Conservation (phyloP, 2,888 invertebrate genomes). For the Mythimna ferrago region DNA sequence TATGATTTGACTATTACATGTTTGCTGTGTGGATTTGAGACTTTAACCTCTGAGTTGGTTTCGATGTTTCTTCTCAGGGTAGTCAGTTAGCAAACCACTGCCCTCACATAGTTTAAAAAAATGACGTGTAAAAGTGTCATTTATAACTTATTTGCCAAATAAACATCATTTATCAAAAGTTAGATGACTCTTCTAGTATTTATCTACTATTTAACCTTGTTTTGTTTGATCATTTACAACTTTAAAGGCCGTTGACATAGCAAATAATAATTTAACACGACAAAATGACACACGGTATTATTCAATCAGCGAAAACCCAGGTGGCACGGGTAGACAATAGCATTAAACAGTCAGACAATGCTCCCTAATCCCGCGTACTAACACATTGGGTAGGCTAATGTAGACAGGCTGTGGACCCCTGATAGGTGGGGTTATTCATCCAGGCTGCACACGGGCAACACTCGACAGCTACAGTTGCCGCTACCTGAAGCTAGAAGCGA, state of each 20-base stretch:
- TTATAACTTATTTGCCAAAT: no score
- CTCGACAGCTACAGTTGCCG: no score
- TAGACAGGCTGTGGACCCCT: slow-evolving; percentile 1
- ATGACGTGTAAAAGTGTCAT: not conserved
- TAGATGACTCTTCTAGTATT: not conserved
- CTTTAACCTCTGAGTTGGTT: no score
- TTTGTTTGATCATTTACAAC: not conserved
- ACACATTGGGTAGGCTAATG: slow-evolving; percentile 8
- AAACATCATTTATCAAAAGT: not conserved
- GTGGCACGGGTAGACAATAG: not conserved
- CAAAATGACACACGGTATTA: not conserved
- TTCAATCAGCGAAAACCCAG: slow-evolving; percentile 7
- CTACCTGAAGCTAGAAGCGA: no score
- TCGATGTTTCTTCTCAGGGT: no score
- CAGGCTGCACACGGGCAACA: no score
- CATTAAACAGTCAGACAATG: slow-evolving; percentile 15
- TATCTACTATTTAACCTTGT: not conserved
- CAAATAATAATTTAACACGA: slow-evolving; percentile 6
- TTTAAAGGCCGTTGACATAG: not conserved
- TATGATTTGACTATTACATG: no score
- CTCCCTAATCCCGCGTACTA: slow-evolving; percentile 8
- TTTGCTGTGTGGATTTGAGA: no score
- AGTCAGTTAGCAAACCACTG: no score
- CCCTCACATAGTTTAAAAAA: not conserved
- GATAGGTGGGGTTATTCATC: slow-evolving; percentile 16